Evolutionary conservation across 2,888 invertebrate genomes (phyloP).

Genomic region (Ochropleura leucogaster): DNA sequence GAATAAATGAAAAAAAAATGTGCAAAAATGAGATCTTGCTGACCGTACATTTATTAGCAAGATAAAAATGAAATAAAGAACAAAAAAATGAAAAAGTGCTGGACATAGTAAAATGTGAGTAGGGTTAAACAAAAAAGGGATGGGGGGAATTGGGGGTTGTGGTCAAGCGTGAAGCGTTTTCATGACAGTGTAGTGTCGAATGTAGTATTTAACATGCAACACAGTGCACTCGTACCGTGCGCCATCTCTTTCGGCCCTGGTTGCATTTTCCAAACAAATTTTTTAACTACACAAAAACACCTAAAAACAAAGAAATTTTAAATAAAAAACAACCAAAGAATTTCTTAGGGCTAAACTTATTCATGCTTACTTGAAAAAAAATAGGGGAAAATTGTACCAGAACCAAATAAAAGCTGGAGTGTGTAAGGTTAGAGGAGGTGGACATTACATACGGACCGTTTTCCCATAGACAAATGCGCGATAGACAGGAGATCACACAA

Average conservation of each 20-base stretch:
- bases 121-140: slow-evolving; percentile 60
- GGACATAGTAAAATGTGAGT: slow-evolving; percentile 57
- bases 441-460: slow-evolving; percentile 28
- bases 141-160: slow-evolving; percentile 50
- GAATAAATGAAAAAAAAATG: slow-evolving; percentile 39
- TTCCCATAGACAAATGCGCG: slow-evolving; percentile 7
- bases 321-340: slow-evolving; percentile 64
- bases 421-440: slow-evolving; percentile 29
- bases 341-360: slow-evolving; percentile 54
- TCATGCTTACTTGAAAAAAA: slow-evolving; percentile 67
- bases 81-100: slow-evolving; percentile 61
- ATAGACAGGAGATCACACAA: slow-evolving; percentile 8
- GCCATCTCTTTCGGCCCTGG: slow-evolving; percentile 90
- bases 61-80: slow-evolving; percentile 50
- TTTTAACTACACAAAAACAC: slow-evolving; percentile 76
- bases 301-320: slow-evolving; percentile 83
- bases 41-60: slow-evolving; percentile 49
- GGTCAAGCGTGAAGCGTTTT: slow-evolving; percentile 73
- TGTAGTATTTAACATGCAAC: slow-evolving; percentile 76
- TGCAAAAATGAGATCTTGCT: slow-evolving; percentile 52
- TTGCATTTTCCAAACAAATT: slow-evolving; percentile 81
- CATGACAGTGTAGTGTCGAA: slow-evolving; percentile 60
- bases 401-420: slow-evolving; percentile 81
- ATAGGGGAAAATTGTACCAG: slow-evolving; percentile 85
- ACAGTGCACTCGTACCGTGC: slow-evolving; percentile 81